Base-by-base conservation (phyloP, 2,113 vertebrate genomes). In the Oreochromis tanganicae region DNA sequence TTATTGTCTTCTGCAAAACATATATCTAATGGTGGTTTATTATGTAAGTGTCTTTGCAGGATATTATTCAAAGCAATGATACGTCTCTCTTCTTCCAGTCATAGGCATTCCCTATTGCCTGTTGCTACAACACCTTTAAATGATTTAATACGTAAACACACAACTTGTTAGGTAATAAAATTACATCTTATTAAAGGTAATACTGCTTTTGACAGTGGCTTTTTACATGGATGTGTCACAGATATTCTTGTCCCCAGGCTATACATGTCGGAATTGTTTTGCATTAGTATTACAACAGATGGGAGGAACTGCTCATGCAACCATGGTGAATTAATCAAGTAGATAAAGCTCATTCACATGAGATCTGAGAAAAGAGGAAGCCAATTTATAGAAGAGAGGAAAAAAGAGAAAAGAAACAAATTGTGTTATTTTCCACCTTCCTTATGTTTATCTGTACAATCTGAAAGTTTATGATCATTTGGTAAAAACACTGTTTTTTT, bases 131-230 rank as follows among this genome's bases (percentile, higher is more conserved):
- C 93, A 96, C 90, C 91, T 84, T 92, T 93, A 94, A 94, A 95
- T 94, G 88, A 96, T 96, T 95, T 95, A 90, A 93, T 96, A 95
- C 92, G 88, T 80, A 93, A 87, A 96, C 89, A 92, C 82, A 95
- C 83, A 89, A 84, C 91, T 43, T 84, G 80, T 95, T 96, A 96
- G 94, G 95, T 94, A 95, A 94, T 95, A 79, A 90, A 96, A 93
- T 96, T 94, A 93, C 48, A 94, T 87, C 82, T 96, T 94, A 96
- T 96, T 96, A 96, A 81, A 91, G 17, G 32, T 36, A 85, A 79
- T 83, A 57, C 84, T 86, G 90, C 71, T 93, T 84, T 92, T 93
- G 56, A 82, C 73, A 24, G 46, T 1, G 9, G 52, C 32, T 55
- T 19, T 85, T 57, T 68, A 41, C 48, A 29, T 48, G 34, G 63